A percentile compares a stretch with the other conserved stretches of the same genome.
Conservation (phyloP, 1,140 invertebrate genomes). For the Trichomalopsis sarcophagae region DNA sequence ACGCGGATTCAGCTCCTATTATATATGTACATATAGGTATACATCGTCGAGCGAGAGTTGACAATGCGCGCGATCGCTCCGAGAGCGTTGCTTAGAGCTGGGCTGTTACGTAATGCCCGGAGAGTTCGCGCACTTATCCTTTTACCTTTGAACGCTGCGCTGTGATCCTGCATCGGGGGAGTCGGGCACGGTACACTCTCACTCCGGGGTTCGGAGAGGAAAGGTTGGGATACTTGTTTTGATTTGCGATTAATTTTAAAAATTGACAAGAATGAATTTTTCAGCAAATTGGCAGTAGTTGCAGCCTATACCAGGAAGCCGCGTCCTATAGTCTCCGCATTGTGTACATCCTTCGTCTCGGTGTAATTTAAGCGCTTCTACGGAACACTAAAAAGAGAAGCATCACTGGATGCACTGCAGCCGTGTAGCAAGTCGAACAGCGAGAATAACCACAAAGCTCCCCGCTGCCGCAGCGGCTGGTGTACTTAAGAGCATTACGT, state of each 20-base stretch:
- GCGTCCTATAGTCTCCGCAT: no score
- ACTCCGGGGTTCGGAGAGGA: background rate
- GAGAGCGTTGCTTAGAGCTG: no score
- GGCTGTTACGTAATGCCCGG: slow-evolving; percentile 24
- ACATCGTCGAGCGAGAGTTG: slow-evolving; percentile 14
- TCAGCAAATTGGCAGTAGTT: no score
- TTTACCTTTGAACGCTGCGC: slow-evolving; percentile 46
- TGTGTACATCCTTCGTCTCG: background rate
- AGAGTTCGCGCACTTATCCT: slow-evolving; percentile 14
- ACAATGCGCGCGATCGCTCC: slow-evolving; percentile 31
- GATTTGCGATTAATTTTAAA: no score
- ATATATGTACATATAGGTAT: background rate
- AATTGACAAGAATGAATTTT: no score
- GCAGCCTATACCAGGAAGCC: no score
- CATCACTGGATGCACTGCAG: no score
- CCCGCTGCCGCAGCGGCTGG: no score
- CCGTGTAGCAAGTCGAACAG: background rate
- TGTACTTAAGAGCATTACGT: background rate
- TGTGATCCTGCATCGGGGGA: background rate
- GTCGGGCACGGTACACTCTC: background rate
- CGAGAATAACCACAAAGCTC: no score
- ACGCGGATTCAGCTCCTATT: background rate
- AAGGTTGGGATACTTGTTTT: background rate
- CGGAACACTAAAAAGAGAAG: background rate
- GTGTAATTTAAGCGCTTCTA: background rate